These are phyloP conservation scores for Muntiacus reevesi DNA, from an alignment of 2,113 vertebrate genomes.

Conservation along the genomic window DNA sequence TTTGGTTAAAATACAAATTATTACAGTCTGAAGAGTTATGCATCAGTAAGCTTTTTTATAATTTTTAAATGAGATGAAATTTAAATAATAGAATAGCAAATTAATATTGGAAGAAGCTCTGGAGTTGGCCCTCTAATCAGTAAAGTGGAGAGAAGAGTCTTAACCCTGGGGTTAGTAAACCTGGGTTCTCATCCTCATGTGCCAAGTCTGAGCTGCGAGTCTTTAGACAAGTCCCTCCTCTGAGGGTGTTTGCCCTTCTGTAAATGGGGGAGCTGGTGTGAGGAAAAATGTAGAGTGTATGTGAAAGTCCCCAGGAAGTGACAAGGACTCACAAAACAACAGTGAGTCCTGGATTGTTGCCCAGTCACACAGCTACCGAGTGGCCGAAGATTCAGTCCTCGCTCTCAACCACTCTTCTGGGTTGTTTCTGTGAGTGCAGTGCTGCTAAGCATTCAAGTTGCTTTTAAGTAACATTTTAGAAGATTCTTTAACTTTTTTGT, in stretches of 20 bases:
- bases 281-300: too few relatives aligned
- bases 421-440: background rate
- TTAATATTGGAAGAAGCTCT: background rate
- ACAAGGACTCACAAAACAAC: background rate
- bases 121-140: background rate
- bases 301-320: background rate
- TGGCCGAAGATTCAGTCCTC: background rate
- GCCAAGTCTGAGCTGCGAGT: background rate
- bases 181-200: background rate
- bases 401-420: background rate
- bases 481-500: background rate
- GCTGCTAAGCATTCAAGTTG: background rate
- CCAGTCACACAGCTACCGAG: background rate
- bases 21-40: background rate
- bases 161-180: background rate
- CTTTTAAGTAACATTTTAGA: background rate
- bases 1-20: background rate
- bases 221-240: background rate
- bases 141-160: background rate
- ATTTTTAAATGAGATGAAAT: background rate
- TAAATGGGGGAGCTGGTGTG: background rate
- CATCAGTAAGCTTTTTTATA: background rate
- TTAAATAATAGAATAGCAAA: background rate
- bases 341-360: background rate
- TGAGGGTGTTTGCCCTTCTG: background rate